phyloP scores from a whole-genome alignment of 2,113 vertebrate genomes.

The Alosa alosa region DNA sequence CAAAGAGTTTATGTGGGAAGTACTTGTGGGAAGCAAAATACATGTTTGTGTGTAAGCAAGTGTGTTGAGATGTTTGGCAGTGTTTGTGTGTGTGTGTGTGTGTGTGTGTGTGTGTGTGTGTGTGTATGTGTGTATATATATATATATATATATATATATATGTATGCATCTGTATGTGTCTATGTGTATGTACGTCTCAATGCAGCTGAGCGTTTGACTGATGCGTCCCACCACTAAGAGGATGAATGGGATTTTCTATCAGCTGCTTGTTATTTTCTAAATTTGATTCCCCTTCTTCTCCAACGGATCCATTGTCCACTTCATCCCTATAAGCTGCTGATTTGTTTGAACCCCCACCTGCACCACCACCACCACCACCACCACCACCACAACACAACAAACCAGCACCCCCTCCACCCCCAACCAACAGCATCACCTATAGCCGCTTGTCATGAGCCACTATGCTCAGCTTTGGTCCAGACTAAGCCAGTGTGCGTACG shows the following conservation, averaged over 20 bases:
- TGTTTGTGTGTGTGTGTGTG: not conserved
- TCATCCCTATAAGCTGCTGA: not conserved
- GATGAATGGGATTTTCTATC: not conserved
- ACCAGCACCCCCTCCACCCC: not conserved
- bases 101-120: not conserved
- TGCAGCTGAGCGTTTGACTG: not conserved
- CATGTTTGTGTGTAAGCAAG: not conserved
- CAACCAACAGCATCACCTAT: not conserved
- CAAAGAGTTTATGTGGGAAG: not conserved
- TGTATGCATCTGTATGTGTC: not conserved
- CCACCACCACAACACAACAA: not conserved
- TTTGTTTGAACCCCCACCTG: not conserved
- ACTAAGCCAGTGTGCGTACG: not conserved
- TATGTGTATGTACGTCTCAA: not conserved
- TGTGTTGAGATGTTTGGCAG: not conserved
- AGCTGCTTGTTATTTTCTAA: not conserved
- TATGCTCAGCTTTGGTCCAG: not conserved
- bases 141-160: no score
- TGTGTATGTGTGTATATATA: constrained; percentile 18
- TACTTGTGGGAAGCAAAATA: not conserved
- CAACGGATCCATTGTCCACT: not conserved
- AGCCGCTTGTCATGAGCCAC: not conserved
- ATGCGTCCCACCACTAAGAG: not conserved
- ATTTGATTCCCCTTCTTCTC: not conserved
- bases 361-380: not conserved